Conservation (phyloP, 2,888 invertebrate species). For the Loripinus fragilis region DNA sequence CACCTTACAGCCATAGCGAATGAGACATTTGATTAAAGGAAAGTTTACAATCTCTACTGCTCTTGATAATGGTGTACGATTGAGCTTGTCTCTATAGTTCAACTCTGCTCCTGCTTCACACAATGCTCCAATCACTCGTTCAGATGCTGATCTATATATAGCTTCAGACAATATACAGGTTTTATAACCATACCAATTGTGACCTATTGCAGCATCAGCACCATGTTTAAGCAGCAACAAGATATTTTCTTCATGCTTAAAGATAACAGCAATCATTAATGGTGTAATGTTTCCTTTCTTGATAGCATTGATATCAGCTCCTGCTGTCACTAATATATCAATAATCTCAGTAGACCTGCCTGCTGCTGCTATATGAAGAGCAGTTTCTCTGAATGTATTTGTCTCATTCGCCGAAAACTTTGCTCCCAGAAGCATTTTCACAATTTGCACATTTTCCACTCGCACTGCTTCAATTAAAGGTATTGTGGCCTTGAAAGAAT, state of each 20-base stretch:
- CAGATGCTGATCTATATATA: constrained; percentile 31
- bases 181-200: too few species aligned
- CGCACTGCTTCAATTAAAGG: constrained; percentile 42
- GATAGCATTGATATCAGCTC: constrained; percentile 38
- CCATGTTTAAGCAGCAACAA: constrained; percentile 41
- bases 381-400: constrained; percentile 42
- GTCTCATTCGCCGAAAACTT: constrained; percentile 44
- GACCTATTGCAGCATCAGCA: constrained; percentile 45
- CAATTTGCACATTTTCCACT: constrained; percentile 30
- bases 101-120: constrained; percentile 46
- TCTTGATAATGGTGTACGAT: constrained; percentile 41
- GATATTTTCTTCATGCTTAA: constrained; percentile 38
- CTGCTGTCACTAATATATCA: constrained; percentile 44
- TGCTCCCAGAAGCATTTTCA: constrained; percentile 40
- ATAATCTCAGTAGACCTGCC: constrained; percentile 33
- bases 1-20: constrained; percentile 46
- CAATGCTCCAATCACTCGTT: constrained; percentile 32
- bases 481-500: not conserved
- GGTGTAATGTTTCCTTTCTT: constrained; percentile 52
- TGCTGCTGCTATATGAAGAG: constrained; percentile 48
- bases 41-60: constrained; percentile 43
- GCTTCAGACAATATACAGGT: constrained; percentile 43
- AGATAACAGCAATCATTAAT: constrained; percentile 43
- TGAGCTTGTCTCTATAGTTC: constrained; percentile 46
- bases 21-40: constrained; percentile 41